phyloP scores from a whole-genome alignment of 2,797 vertebrate species.

The Sebastiscus albofasciatus region DNA sequence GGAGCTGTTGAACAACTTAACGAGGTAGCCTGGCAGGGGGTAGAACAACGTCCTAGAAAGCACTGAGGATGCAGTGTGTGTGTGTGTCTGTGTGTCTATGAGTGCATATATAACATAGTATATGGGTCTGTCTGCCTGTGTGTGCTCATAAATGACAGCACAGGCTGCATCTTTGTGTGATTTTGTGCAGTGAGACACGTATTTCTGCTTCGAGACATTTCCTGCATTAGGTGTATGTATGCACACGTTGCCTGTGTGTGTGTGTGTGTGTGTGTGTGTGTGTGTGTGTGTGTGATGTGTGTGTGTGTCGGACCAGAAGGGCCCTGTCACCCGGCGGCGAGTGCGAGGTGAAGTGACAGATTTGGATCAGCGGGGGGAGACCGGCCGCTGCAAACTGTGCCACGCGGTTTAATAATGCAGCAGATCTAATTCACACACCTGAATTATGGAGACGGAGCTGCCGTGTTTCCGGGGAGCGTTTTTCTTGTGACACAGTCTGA shows the following conservation, averaged over 20 bases:
- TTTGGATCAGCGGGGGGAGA: slow-evolving; percentile 57
- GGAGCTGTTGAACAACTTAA: neutral
- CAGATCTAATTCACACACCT: slow-evolving; percentile 57
- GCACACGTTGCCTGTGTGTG: neutral
- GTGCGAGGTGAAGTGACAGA: slow-evolving; percentile 67
- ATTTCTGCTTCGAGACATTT: neutral
- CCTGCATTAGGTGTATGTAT: neutral
- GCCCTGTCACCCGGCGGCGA: slow-evolving; percentile 45
- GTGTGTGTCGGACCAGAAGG: slow-evolving; percentile 26
- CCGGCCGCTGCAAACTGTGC: slow-evolving; percentile 38
- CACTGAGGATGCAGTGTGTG: neutral
- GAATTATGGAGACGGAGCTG: slow-evolving; percentile 45
- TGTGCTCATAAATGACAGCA: neutral
- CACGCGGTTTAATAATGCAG: slow-evolving; percentile 67
- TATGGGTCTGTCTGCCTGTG: neutral
- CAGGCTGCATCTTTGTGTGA: neutral
- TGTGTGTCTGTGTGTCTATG: neutral
- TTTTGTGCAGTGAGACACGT: neutral
- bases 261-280: neutral
- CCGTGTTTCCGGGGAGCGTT: slow-evolving; percentile 30
- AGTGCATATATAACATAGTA: neutral
- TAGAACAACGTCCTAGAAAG: neutral
- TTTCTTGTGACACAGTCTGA: slow-evolving; percentile 19
- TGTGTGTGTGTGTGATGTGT: neutral
- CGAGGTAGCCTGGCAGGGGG: neutral